Base-by-base conservation (phyloP, 2,888 invertebrate species). In the Acrocera orbiculus region DNA sequence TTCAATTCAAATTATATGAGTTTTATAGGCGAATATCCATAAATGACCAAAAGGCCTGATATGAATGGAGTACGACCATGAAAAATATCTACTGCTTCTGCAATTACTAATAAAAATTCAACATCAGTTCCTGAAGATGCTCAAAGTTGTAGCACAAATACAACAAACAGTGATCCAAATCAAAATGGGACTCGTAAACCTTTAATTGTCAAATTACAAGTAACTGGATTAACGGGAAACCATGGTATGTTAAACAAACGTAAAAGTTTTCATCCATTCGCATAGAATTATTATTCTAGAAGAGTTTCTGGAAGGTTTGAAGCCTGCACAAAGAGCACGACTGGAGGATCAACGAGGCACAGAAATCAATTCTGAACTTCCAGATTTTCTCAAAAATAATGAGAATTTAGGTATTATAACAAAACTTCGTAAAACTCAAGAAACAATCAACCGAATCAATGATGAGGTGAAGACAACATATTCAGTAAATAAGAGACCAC, bases 281-380 rank as follows among this genome's bases (percentile, higher is more conserved):
- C 8, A 2, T 7, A 7, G 5, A 2, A 2, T 19, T 19, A 19
- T 19, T 19, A 19, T n/a, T 63, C 28, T 53, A 73, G 78, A 77
- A 73, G 78, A 77, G 56, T 61, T 80, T 44, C 73, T 76, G 46
- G 76, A 78, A 53, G 77, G 77, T 22, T 58, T 79, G 43, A 78
- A 77, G 51, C 64, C 77, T 46, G 78, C 78, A 2, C 77, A 79
- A 51, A 58, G 76, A 46, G 70, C 73, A 33, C 67, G 81, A 22
- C 57, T 82, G 33, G 81, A 82, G 52, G 81, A 81, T 56, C 81
- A 81, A 58, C 65, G 79, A 36, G 79, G 76, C 34, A 76, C 77
- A 1, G 77, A 78, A 58, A 76, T 76, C 10, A 77, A 78, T 52
- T 74, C 73, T 45, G 78, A 80, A 53, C 60, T 80, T 30, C 79